Evolutionary conservation across 2,888 invertebrate species (phyloP), one percentile per base, ranked within the genome.

Genomic region (Leucania comma): DNA sequence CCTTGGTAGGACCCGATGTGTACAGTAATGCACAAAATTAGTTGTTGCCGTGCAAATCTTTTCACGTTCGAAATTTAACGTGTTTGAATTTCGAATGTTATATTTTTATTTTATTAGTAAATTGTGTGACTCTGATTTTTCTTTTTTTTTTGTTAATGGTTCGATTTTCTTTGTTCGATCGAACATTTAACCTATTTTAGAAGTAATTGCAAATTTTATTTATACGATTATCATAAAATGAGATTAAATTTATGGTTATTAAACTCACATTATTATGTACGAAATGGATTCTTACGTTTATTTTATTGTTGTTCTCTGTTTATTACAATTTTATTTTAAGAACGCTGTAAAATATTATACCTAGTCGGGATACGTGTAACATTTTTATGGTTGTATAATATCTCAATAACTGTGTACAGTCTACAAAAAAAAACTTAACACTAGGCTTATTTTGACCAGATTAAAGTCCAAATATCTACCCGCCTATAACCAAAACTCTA

Each of bases 401-500:
- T 61, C 46, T 26, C 26, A 54, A 58, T 68, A 68, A 59, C 22
- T 22, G 32, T 58, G 51, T 42, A 42, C 22, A 51, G 35, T 61
- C 22, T 46, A 12, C 24, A 58, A 17, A 50, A 42, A 20, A 42
- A 42, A 32, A 20, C 17, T 65, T 35, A 54, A 26, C 53, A 24
- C 10, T 38, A 65, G 48, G 12, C 3, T 66, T 14, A 14, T 38
- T 53, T 29, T 35, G 38, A 20, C n/a, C 6, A 22, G 65, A 26
- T 4, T 14, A 38, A 5, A 46, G 48, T 42, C 22, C 24, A 57
- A 46, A 38, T 35, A 62, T 62, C 17, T 51, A 38, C 61, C 32
- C 51, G 20, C 59, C 38, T 72, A 57, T 78, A 72, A 81, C 71
- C 58, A 51, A 38, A 76, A 66, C 56, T 78, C 60, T 70, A 58